Evolutionary conservation across 1,140 invertebrate genomes (phyloP).

Genomic region (Lepidostoma basale): DNA sequence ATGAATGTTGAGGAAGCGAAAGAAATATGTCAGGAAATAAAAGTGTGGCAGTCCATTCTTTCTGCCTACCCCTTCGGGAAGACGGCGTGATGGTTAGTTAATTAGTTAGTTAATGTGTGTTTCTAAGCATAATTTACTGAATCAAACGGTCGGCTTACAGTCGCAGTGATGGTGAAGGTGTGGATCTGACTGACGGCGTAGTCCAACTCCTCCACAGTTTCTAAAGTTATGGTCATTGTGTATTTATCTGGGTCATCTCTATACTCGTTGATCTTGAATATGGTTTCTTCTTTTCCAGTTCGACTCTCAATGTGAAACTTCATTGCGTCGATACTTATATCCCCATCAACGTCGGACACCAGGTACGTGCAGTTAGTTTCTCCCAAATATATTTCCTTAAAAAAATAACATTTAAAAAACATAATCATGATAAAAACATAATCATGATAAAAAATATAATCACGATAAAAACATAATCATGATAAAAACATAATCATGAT

Average conservation of each 20-base stretch:
- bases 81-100: no score
- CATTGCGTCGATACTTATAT: conserved; percentile 55
- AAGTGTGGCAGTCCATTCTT: no score
- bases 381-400: conserved; percentile 54
- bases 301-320: conserved; percentile 52
- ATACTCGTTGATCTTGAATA: conserved; percentile 50
- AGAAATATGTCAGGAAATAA: no score
- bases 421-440: conserved; percentile 12
- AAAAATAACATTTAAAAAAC: conserved; percentile 7
- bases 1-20: no score
- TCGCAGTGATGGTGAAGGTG: conserved; percentile 54
- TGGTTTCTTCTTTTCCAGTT: conserved; percentile 48
- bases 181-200: conserved; percentile 53
- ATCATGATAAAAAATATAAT: no score
- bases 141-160: conserved; percentile 47
- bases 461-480: no score
- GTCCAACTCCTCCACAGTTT: conserved; percentile 48
- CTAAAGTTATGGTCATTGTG: conserved; percentile 52
- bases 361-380: conserved; percentile 53
- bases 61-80: no score
- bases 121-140: not conserved
- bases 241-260: conserved; percentile 37
- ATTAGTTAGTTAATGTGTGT: no score
- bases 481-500: no score
- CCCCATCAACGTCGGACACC: conserved; percentile 57